Percentiles rank a stretch among this genome's conserved stretches.
Conservation (phyloP, 92 coral and sea anemone species). For the Porites cylindrica region DNA sequence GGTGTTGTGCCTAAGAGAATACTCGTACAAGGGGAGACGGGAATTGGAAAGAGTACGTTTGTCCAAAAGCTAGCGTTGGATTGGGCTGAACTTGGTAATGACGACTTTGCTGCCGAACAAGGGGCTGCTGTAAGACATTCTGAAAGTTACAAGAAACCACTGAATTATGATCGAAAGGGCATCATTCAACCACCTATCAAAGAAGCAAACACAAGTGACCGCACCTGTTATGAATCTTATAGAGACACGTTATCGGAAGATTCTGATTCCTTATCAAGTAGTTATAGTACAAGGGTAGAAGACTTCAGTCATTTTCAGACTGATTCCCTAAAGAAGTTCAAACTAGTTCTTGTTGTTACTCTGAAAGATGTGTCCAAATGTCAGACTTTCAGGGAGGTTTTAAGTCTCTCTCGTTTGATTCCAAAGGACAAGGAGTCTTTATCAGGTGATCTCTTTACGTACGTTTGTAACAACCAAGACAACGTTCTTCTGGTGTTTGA, state of each 20-base stretch:
- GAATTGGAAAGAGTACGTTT: constrained; percentile 25
- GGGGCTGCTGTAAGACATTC: no score
- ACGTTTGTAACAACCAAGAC: neutral
- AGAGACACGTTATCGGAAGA: no score
- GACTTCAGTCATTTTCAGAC: neutral
- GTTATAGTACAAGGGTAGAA: neutral
- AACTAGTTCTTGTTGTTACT: constrained; percentile 13
- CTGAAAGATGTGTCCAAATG: constrained; percentile 7
- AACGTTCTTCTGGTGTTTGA: constrained; percentile 1
- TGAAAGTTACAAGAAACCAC: neutral
- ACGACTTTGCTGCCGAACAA: no score
- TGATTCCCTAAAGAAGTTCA: constrained; percentile 20
- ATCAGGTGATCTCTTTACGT: neutral
- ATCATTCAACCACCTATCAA: no score
- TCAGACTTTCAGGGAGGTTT: neutral
- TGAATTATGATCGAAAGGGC: neutral
- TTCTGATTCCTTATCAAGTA: no score
- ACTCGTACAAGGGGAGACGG: constrained; percentile 30
- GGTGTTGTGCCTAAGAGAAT: constrained; percentile 4
- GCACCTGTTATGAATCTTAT: no score
- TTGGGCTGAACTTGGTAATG: constrained; percentile 19
- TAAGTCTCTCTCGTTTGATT: constrained; percentile 5
- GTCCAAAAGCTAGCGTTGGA: constrained; percentile 33
- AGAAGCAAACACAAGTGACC: neutral
- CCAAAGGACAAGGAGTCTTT: neutral